Base-by-base conservation (phyloP, 2,797 vertebrate genomes). In the Sebastes melanostomus region DNA sequence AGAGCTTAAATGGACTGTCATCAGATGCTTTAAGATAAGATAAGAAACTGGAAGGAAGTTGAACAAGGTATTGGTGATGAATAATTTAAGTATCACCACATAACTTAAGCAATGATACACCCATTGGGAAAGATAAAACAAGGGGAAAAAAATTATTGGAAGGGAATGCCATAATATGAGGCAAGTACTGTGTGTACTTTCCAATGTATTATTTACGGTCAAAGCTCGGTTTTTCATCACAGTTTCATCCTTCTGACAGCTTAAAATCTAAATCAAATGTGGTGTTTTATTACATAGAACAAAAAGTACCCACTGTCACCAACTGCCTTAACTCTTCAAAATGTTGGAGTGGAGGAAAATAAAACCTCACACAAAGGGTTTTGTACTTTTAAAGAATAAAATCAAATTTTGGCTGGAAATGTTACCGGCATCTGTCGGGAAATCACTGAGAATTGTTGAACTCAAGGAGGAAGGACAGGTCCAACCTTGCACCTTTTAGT, bases 191-290 rank as follows among this genome's bases (percentile, higher is more conserved):
- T 24, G 12, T 76, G 73, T 71, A 36, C 75, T 81, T 84, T 67
- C 12, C 34, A 34, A 55, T 22, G 65, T 50, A 36, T 76, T 52
- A 42, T 72, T 77, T 4, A 56, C 25, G 38, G 55, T 70, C 69
- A 75, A 70, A 77, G 16, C 52, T 30, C 59, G 66, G 46, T 50
- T 50, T 50, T 72, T 81, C 34, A 67, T 71, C 20, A 52, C n/a
- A 5, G 59, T 75, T 63, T 77, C 25, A 54, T 69, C 32, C 8
- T 27, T 12, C 79, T 72, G 70, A 68, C 36, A 74, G 24, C 12
- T 66, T 25, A 66, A 63, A 70, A 77, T 75, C 50, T 42, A 30
- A 80, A 80, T 85, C 56, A 78, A 76, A 78, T 73, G 34, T 83
- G 66, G 5, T 82, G 24, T 50, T 30, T 77, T 68, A 58, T 59